Percentiles rank a stretch among this genome's conserved stretches.
phyloP scores from a whole-genome alignment of 2,888 invertebrate species.

The Ennomos erosarius region DNA sequence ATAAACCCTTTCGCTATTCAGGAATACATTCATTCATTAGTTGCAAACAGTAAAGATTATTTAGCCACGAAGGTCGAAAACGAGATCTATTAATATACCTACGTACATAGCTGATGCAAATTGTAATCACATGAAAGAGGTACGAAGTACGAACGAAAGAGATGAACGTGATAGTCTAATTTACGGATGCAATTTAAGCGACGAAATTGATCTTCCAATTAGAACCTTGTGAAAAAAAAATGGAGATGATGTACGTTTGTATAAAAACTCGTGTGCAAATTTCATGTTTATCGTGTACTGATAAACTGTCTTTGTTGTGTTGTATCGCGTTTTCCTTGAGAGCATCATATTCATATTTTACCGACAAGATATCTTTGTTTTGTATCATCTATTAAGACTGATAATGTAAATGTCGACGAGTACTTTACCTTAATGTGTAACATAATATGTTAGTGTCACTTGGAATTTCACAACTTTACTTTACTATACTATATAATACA shows the following conservation, averaged over 20 bases:
- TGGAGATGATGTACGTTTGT: background rate
- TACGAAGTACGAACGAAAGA: slow-evolving; percentile 7
- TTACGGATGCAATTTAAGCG: background rate
- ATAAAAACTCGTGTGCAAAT: slow-evolving; percentile 1
- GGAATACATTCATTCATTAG: too few relatives aligned
- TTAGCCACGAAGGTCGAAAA: too few relatives aligned
- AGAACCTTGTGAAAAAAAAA: background rate
- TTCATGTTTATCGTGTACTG: slow-evolving; percentile 15
- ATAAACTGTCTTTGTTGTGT: slow-evolving; percentile 15
- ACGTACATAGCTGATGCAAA: slow-evolving; percentile 15
- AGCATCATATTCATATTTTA: background rate
- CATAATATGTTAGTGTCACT: too few relatives aligned
- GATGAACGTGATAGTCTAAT: slow-evolving; percentile 7
- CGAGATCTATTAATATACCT: too few relatives aligned
- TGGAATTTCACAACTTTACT: too few relatives aligned
- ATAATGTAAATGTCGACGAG: too few relatives aligned
- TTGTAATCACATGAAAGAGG: slow-evolving; percentile 6
- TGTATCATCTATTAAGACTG: too few relatives aligned
- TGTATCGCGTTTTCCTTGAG: background rate
- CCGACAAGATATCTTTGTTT: too few relatives aligned
- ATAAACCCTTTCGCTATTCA: too few relatives aligned
- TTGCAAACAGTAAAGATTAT: too few relatives aligned
- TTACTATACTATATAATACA: too few relatives aligned
- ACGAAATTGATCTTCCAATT: background rate
- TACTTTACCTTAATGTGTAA: too few relatives aligned